A percentile compares a stretch with the other conserved stretches of the same genome.
Conservation (phyloP, 2,888 invertebrate genomes). For the Cosmorhoe ocellata region DNA sequence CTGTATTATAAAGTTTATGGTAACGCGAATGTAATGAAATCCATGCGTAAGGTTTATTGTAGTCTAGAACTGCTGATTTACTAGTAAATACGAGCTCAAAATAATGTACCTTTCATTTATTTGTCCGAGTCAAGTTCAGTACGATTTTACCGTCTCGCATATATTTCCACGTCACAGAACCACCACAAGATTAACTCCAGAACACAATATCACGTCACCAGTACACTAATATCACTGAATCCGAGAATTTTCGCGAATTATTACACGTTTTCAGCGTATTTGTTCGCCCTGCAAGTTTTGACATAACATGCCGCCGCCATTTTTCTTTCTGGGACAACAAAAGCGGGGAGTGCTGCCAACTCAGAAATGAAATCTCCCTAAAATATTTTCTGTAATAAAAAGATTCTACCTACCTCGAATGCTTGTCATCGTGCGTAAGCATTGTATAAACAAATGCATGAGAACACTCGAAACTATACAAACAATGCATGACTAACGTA, state of each 20-base stretch:
- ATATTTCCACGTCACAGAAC: conserved; percentile 37
- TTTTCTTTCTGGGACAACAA: conserved; percentile 69
- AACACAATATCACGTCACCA: conserved; percentile 53
- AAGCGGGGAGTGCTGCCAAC: conserved; percentile 59
- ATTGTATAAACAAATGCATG: conserved; percentile 6
- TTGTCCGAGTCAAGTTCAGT: conserved; percentile 48
- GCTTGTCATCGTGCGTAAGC: neutral
- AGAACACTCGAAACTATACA: conserved; percentile 6
- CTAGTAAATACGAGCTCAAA: conserved; percentile 36
- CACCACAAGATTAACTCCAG: conserved; percentile 39
- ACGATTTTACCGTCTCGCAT: conserved; percentile 48
- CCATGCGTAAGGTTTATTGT: conserved; percentile 6
- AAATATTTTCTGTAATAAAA: too few species aligned
- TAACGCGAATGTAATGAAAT: neutral
- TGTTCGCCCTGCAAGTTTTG: conserved; percentile 67
- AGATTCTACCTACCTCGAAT: too few species aligned
- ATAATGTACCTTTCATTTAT: conserved; percentile 75
- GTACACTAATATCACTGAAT: conserved; percentile 37
- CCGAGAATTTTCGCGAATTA: conserved; percentile 46
- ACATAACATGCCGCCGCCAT: conserved; percentile 74
- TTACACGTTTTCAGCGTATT: conserved; percentile 64
- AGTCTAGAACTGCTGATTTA: conserved; percentile 13
- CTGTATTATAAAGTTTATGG: neutral
- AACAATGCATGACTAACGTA: conserved; percentile 8
- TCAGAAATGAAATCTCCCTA: conserved; percentile 14